These are phyloP conservation scores for Andrena trimmerana DNA, from an alignment of 2,888 invertebrate genomes.

Conservation along the genomic window DNA sequence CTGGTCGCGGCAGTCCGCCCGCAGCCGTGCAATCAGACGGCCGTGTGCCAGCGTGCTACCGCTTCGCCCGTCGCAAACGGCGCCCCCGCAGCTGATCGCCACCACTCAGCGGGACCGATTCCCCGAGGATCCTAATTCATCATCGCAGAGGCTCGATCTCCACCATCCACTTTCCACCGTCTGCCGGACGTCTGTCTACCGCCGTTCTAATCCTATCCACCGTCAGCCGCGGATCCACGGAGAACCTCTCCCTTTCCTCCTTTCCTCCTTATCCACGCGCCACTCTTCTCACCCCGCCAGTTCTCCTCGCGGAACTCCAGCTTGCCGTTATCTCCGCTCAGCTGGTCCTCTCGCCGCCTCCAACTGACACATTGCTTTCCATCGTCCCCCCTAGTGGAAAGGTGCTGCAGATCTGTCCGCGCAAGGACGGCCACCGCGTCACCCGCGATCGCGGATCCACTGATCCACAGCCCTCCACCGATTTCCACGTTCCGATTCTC, in stretches of 20 bases:
- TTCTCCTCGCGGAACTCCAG: no score
- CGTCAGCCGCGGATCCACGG: no score
- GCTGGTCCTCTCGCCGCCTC: background rate
- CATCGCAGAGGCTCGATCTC: no score
- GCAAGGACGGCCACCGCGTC: background rate
- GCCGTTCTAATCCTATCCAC: no score
- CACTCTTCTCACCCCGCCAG: no score
- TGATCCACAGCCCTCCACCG: slow-evolving; percentile 30
- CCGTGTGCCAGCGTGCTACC: background rate
- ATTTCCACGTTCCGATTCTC: slow-evolving; percentile 11
- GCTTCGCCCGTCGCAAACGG: background rate
- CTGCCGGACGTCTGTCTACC: no score
- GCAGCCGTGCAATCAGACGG: slow-evolving; percentile 17
- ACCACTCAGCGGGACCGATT: background rate
- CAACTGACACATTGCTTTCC: background rate
- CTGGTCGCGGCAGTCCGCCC: slow-evolving; percentile 19
- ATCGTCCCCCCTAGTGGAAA: background rate
- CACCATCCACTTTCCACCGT: no score
- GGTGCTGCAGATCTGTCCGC: background rate
- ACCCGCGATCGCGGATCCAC: slow-evolving; percentile 13
- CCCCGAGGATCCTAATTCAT: background rate
- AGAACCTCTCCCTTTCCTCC: no score
- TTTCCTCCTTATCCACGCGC: no score
- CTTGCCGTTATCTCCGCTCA: no score
- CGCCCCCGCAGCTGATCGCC: background rate